Evolutionary conservation across 2,888 invertebrate species (phyloP).

Genomic region (Epinotia demarniana): DNA sequence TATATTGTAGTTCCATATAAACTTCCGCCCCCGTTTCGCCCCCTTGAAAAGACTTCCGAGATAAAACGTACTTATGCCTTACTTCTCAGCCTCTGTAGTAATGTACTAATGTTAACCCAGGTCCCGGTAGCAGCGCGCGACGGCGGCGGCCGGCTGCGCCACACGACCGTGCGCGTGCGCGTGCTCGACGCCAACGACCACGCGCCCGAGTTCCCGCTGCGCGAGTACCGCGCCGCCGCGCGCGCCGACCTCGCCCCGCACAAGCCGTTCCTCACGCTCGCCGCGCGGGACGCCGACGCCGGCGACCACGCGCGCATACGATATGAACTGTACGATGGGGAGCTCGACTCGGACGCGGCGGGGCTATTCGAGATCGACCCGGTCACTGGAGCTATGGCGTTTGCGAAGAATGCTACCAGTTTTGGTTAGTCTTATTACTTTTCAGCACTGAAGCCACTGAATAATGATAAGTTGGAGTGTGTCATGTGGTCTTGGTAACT

Average conservation of each 20-base stretch:
- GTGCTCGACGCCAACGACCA: conserved; percentile 94
- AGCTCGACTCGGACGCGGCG: conserved; percentile 78
- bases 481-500: too few relatives aligned
- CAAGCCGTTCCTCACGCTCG: conserved; percentile 69
- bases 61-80: too few relatives aligned
- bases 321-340: conserved; percentile 91
- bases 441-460: too few relatives aligned
- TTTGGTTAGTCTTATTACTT: conserved; percentile 64
- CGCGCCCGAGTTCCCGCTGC: conserved; percentile 89
- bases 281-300: conserved; percentile 91
- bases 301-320: conserved; percentile 88
- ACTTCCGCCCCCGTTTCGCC: too few relatives aligned
- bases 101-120: background rate
- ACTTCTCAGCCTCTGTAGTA: too few relatives aligned
- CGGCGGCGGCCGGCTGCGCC: conserved; percentile 90
- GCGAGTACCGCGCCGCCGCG: conserved; percentile 91
- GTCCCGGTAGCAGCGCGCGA: conserved; percentile 93
- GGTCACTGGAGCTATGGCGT: conserved; percentile 89
- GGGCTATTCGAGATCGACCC: conserved; percentile 91
- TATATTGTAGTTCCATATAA: too few relatives aligned
- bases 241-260: conserved; percentile 75
- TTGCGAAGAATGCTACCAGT: conserved; percentile 85
- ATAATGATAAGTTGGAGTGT: too few relatives aligned
- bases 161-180: conserved; percentile 90
- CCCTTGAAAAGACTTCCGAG: too few relatives aligned